Evolutionary conservation across 1,140 invertebrate genomes (phyloP).

Genomic region (Diorhabda carinulata): DNA sequence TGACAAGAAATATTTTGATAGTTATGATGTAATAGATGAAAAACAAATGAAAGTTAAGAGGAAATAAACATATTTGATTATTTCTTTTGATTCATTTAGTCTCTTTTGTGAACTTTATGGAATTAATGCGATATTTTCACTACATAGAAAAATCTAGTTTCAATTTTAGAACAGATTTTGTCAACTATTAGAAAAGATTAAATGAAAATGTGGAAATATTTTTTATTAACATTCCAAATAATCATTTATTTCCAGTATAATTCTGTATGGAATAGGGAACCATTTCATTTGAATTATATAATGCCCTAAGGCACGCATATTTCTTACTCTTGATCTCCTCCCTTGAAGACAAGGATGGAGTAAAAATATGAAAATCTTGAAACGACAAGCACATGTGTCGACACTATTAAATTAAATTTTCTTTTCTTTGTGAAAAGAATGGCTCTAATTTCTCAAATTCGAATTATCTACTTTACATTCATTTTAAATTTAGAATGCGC

Average conservation of each 20-base stretch:
- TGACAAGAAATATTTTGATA: no score
- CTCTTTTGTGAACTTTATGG: no score
- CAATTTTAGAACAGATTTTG: no score
- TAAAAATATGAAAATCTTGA: conserved; percentile 44
- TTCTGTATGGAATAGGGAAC: conserved; percentile 23
- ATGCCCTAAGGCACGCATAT: conserved; percentile 17
- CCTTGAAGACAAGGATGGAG: conserved; percentile 26
- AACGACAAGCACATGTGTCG: conserved; percentile 48
- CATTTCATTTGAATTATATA: conserved; percentile 27
- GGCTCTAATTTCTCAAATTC: conserved; percentile 47
- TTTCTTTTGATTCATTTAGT: no score
- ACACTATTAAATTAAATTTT: conserved; percentile 49
- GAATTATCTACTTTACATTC: conserved; percentile 50
- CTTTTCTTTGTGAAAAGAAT: conserved; percentile 46
- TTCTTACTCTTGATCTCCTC: conserved; percentile 16
- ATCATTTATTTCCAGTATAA: conserved; percentile 15
- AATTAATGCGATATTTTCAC: no score
- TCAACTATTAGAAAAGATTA: no score
- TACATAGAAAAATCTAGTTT: no score
- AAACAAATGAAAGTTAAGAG: no score
- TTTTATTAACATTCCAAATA: not conserved
- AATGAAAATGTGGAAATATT: not conserved
- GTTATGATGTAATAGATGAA: no score
- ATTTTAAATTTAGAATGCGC: conserved; percentile 47
- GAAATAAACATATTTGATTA: no score